Evolutionary conservation across 2,888 invertebrate genomes (phyloP).

Genomic region (Pterostichus madidus): DNA sequence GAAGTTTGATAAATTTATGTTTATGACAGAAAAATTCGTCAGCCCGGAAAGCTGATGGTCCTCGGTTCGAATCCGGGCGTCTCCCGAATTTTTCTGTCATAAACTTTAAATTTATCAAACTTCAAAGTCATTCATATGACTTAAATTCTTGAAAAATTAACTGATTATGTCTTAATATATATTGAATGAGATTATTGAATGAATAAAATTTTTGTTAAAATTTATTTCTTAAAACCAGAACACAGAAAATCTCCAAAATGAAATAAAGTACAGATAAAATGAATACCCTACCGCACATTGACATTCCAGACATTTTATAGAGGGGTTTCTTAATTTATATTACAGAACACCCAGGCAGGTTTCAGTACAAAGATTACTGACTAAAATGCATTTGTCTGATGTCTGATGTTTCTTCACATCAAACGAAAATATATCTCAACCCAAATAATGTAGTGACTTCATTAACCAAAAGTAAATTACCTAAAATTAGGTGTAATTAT

Average conservation of each 20-base stretch:
- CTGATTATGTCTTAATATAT: too few species aligned
- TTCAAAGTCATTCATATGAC: too few species aligned
- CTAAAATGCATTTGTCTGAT: background rate
- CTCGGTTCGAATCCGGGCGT: too few species aligned
- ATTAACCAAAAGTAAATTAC: constrained; percentile 16
- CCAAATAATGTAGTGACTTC: constrained; percentile 21
- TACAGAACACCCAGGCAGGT: constrained; percentile 34
- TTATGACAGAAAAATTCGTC: too few species aligned
- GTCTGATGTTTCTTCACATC: constrained; percentile 7
- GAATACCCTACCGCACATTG: background rate
- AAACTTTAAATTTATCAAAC: too few species aligned
- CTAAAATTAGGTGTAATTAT: constrained; percentile 32
- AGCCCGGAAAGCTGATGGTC: too few species aligned
- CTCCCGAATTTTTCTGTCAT: too few species aligned
- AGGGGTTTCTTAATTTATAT: constrained; percentile 14
- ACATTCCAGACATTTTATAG: constrained; percentile 24
- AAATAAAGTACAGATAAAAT: background rate
- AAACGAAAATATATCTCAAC: constrained; percentile 17
- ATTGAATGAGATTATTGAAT: background rate
- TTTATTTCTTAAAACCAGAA: background rate
- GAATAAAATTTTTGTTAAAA: background rate
- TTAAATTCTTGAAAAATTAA: too few species aligned
- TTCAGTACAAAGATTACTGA: background rate
- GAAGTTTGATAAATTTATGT: too few species aligned
- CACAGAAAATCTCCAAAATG: background rate